Base-by-base conservation (phyloP, 2,888 invertebrate genomes). In the Isoperla grammatica region DNA sequence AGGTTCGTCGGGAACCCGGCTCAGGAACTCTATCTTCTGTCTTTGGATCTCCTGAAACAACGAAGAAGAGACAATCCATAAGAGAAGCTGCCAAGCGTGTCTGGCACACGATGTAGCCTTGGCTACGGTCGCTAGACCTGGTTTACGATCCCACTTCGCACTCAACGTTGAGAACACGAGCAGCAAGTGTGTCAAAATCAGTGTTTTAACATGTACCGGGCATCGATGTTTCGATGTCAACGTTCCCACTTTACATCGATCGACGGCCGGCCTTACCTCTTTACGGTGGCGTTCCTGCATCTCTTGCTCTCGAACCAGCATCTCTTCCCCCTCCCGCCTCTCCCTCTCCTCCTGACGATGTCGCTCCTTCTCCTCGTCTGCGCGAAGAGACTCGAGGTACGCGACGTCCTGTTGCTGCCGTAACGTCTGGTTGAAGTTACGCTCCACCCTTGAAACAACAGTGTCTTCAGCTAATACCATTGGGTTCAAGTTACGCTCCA, bases 281-380 rank as follows among this genome's bases (percentile, higher is more conserved):
- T 73, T 76, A 46, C 72, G 71, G 19, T 78, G 70, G 64, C 73
- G 74, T 61, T 78, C 76, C 71, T 69, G 76, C 71, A 68, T 72
- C 67, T 71, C 74, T 71, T 74, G 67, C 50, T 69, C 67, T 49
- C 65, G 64, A 57, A 61, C 57, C 57, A 68, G 70, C 43, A 69
- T 69, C 57, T 69, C 70, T 59, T 73, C 71, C 67, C 73, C 73
- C 66, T 72, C 64, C 68, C 68, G 71, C 65, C 69, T 74, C 70
- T 74, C 75, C 2, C 77, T 74, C 66, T 83, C 83, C 64, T 83
- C 81, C 66, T 81, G 81, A 39, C 84, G 81, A 53, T 78, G 78
- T 0, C 90, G 80, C 73, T 96, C 96, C 76, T 97, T 97, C 74
- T 95, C 95, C 74, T 95, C 95, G 75, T 98, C 97, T 0, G 93